Evolutionary conservation across 2,113 vertebrate genomes (phyloP).

Genomic region (Pterocles burchelli): DNA sequence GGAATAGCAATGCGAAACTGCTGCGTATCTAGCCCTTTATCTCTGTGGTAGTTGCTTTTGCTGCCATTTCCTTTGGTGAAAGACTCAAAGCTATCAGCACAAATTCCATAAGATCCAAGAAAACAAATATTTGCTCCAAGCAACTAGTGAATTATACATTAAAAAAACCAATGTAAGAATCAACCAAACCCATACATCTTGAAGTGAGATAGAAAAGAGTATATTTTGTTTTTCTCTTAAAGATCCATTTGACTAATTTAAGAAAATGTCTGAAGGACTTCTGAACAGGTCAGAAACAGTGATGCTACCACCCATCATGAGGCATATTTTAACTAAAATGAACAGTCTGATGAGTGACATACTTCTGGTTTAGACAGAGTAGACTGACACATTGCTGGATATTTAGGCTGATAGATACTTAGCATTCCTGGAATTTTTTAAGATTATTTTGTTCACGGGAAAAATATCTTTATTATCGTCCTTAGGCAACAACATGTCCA

Average conservation of each 20-base stretch:
- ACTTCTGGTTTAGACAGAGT: neutral
- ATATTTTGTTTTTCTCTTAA: neutral
- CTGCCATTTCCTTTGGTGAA: neutral
- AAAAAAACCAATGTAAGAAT: neutral
- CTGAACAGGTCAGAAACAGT: neutral
- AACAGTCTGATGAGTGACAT: neutral
- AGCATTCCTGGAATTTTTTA: neutral
- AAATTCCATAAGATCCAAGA: neutral
- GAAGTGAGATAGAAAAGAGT: neutral
- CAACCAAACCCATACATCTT: neutral
- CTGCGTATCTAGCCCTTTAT: neutral
- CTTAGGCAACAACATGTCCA: neutral
- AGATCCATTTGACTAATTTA: neutral
- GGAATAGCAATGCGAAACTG: neutral
- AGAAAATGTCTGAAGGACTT: neutral
- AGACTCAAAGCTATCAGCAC: neutral
- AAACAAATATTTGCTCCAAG: slow-evolving; percentile 6
- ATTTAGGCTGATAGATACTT: neutral
- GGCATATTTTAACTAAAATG: neutral
- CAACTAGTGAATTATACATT: slow-evolving; percentile 2
- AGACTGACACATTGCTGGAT: neutral
- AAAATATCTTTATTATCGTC: neutral
- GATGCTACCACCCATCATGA: neutral
- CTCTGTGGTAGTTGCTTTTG: neutral
- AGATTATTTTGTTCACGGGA: neutral